Evolutionary conservation across 2,797 vertebrate genomes (phyloP), one percentile per base, ranked within the genome.

Genomic region (Hippocampus kuda): DNA sequence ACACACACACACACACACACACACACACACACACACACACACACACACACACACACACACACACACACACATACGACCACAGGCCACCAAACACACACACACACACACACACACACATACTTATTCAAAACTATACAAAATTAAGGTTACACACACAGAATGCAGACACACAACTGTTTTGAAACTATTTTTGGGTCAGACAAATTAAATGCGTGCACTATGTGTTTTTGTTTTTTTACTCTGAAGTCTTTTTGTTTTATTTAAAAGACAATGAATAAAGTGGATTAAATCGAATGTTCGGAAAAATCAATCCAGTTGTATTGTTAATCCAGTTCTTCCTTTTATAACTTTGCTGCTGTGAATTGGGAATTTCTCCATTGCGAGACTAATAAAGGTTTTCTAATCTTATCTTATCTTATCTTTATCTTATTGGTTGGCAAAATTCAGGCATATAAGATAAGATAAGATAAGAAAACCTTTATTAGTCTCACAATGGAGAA

Each of bases 11-110:
- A 13, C 42, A 27, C 24, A 34, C 16, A 6, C 44, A 20, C 53
- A n/a, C n/a, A n/a, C n/a, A n/a, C n/a, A n/a, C n/a, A 77, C 73
- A 80, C 68, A 69, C 68, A 71, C 34, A 61, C 61, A 46, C 20
- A 67, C 67, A 57, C 49, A 54, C 44, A 67, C 73, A 77, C 73
- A 80, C 68, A 69, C 68, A 71, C 34, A 61, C 61, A 46, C 20
- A 67, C 67, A 57, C 49, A 54, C 44, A 67, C 84, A 80, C 81
- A 86, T 76, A 76, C 77, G 71, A 87, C 84, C 82, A 87, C 70
- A 66, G 87, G 88, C 83, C 49, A 70, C n/a, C n/a, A n/a, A 56
- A 77, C 73, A 80, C 68, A 69, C 68, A 71, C 34, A 61, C 61
- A 46, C 20, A 67, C 67, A 57, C 49, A 54, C 44, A 67, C 3